Conservation (phyloP, 53 echinoderm and acorn worm genomes). For the Zoroaster sp. region DNA sequence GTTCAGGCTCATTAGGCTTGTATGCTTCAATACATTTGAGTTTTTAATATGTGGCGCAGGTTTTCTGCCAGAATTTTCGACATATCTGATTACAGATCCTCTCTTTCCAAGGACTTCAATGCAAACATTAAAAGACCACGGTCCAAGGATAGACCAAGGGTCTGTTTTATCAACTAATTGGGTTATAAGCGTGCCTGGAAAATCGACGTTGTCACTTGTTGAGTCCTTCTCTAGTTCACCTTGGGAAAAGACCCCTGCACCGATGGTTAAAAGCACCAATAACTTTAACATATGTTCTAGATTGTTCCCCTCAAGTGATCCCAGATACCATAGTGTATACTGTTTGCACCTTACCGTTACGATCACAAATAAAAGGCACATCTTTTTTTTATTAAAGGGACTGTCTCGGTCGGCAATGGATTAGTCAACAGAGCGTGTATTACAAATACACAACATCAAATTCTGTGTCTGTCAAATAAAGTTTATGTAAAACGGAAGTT, state of each 20-base stretch:
- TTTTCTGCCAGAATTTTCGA: no score
- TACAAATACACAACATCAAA: no score
- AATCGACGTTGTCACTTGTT: conserved; percentile 12
- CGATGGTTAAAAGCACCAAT: not conserved
- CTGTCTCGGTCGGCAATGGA: no score
- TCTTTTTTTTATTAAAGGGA: not conserved
- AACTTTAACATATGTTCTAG: conserved; percentile 44
- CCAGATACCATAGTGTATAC: not conserved
- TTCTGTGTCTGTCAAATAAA: no score
- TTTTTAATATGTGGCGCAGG: no score
- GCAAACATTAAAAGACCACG: not conserved
- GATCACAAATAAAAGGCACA: not conserved
- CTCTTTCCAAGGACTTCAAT: no score
- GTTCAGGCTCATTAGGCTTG: no score
- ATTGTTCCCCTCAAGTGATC: conserved; percentile 46
- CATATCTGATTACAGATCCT: no score
- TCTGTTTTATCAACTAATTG: not conserved
- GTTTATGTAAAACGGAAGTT: no score
- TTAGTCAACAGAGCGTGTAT: no score
- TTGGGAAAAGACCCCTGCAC: conserved; percentile 31
- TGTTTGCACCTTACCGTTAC: not conserved
- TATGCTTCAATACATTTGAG: no score
- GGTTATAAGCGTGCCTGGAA: conserved; percentile 43
- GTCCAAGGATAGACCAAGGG: not conserved
- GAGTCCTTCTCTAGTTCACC: conserved; percentile 1